A percentile compares a stretch with the other conserved stretches of the same genome.
phyloP scores from a whole-genome alignment of 2,888 invertebrate species.

The Dorcus hopei region DNA sequence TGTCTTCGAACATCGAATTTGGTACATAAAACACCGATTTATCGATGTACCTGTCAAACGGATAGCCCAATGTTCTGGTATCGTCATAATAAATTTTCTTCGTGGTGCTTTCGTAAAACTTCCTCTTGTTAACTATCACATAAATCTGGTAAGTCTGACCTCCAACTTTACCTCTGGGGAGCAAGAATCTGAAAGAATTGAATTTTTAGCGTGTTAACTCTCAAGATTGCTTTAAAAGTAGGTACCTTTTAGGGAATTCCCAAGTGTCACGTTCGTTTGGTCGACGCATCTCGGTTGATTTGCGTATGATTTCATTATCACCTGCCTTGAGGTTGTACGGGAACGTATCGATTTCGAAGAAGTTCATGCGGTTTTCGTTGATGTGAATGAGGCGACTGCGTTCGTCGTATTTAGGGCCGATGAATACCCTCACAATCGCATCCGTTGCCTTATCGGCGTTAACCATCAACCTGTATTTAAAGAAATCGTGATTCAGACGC shows the following conservation, averaged over 20 bases:
- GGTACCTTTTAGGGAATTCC: conserved; percentile 48
- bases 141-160: conserved; percentile 60
- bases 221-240: not conserved
- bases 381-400: conserved; percentile 53
- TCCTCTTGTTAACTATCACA: conserved; percentile 39
- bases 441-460: conserved; percentile 58
- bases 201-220: not conserved
- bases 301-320: conserved; percentile 64
- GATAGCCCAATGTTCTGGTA: conserved; percentile 67
- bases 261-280: conserved; percentile 61
- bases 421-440: conserved; percentile 62
- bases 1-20: conserved; percentile 66
- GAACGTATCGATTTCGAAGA: conserved; percentile 61
- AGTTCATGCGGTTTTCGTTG: conserved; percentile 58
- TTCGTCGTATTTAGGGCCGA: conserved; percentile 68
- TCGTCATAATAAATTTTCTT: conserved; percentile 43
- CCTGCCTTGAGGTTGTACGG: conserved; percentile 60
- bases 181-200: conserved; percentile 49
- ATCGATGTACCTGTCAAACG: conserved; percentile 67
- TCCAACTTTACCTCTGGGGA: conserved; percentile 65
- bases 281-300: conserved; percentile 62
- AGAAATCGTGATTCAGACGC: conserved; percentile 69
- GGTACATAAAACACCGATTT: conserved; percentile 60
- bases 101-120: not conserved
- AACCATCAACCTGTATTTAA: conserved; percentile 59